A percentile compares a stretch with the other conserved stretches of the same genome.
phyloP scores from a whole-genome alignment of 2,797 vertebrate species.

The Triplophysa bombifrons region DNA sequence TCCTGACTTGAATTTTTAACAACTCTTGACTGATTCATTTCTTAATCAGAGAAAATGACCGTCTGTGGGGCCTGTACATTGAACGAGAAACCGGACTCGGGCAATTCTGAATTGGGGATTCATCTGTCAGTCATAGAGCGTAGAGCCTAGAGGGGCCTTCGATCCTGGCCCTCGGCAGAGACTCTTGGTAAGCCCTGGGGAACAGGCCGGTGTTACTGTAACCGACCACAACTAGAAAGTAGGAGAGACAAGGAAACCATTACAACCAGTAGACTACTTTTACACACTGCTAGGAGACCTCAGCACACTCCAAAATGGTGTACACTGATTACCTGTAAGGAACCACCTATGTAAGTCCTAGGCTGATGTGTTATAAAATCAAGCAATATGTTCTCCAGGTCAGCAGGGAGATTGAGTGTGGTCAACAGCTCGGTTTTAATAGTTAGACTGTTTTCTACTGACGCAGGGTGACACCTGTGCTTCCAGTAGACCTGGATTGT shows the following conservation, averaged over 20 bases:
- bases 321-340: constrained; percentile 18
- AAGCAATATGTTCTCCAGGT: constrained; percentile 40
- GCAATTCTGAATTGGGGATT: constrained; percentile 26
- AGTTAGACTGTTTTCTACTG: not conserved
- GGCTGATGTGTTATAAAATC: constrained; percentile 18
- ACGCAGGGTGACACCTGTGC: constrained; percentile 27
- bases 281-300: not conserved
- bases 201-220: not conserved
- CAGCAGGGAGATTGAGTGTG: constrained; percentile 30
- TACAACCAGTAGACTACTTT: not conserved
- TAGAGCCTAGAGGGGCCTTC: constrained; percentile 31
- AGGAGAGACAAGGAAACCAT: constrained; percentile 3
- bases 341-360: not conserved
- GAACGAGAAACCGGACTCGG: not conserved
- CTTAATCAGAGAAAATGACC: constrained; percentile 38
- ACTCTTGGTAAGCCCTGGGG: not conserved
- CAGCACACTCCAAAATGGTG: not conserved
- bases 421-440: constrained; percentile 26
- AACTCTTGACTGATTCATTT: constrained; percentile 32
- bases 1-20: constrained; percentile 3
- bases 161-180: constrained; percentile 22
- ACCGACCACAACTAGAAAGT: constrained; percentile 25
- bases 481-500: constrained; percentile 29
- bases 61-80: not conserved
- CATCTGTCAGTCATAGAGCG: constrained; percentile 10